These are phyloP conservation scores for Dunckerocampus dactyliophorus DNA, from an alignment of 2,113 vertebrate species.

Conservation along the genomic window DNA sequence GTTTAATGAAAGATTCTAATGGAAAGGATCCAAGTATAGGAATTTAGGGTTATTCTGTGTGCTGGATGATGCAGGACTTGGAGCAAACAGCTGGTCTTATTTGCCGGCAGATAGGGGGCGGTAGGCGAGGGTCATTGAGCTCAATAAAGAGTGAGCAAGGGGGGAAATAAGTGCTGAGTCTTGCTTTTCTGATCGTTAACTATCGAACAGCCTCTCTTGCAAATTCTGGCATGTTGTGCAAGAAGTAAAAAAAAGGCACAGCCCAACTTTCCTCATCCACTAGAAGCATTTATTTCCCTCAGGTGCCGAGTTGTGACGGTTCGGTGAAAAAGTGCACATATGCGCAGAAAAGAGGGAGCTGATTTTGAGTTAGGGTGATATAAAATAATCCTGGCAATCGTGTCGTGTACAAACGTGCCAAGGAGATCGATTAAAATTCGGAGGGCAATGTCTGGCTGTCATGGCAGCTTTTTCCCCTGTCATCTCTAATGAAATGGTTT, in stretches of 20 bases:
- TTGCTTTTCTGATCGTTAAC: constrained; percentile 57
- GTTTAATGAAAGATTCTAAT: constrained; percentile 25
- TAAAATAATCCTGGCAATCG: too few relatives aligned
- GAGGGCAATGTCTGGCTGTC: neutral
- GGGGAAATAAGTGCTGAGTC: constrained; percentile 69
- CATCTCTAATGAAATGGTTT: neutral
- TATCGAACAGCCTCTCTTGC: constrained; percentile 67
- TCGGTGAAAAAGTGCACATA: neutral
- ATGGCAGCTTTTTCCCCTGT: neutral
- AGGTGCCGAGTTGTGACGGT: constrained; percentile 23
- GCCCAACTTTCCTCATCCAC: constrained; percentile 22
- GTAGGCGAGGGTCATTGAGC: constrained; percentile 62
- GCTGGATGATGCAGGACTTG: constrained; percentile 40
- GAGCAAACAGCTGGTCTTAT: constrained; percentile 47
- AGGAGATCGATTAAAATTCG: too few relatives aligned
- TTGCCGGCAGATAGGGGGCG: constrained; percentile 72
- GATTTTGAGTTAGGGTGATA: neutral
- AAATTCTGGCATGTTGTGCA: constrained; percentile 71
- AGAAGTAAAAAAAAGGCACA: constrained; percentile 52
- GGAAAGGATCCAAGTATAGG: neutral
- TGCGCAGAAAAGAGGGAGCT: neutral
- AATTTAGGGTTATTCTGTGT: constrained; percentile 2
- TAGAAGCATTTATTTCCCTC: constrained; percentile 52
- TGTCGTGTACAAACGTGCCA: too few relatives aligned
- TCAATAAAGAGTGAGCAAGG: constrained; percentile 58